Base-by-base conservation (phyloP, 2,113 vertebrate species). In the Agelaius phoeniceus region DNA sequence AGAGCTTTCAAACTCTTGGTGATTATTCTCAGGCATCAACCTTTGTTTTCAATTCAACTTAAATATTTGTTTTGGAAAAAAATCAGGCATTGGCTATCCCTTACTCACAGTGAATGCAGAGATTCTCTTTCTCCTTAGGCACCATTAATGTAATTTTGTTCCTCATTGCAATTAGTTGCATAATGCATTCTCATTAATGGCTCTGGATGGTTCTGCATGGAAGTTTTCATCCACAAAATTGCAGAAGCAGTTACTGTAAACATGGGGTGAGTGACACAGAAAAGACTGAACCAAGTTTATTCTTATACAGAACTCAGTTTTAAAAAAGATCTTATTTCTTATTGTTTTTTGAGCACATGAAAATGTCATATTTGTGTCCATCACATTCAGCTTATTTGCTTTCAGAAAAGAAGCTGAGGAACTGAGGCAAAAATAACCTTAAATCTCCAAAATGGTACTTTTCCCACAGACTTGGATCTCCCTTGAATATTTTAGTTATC, bases 401-500 rank as follows among this genome's bases (percentile, higher is more conserved):
- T 63, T 84, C 19, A 77, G 55, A 83, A 73, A 79, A 67, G 37
- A 88, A 84, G 33, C 22, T 83, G 83, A 73, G 31, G 61, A 90
- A 8, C 54, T 54, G 35, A 39, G 21, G 48, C 71, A 91, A 83
- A 96, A 96, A 93, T 88, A 86, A 63, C 55, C n/a, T 74, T 74
- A 1, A 63, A 69, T 80, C 80, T 93, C 67, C 52, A 55, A 41
- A 92, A 81, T 6, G 11, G 37, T 62, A 74, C 73, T 90, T 91
- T 55, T 84, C 84, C 75, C 68, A 93, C 75, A 77, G 84, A 58
- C 12, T 62, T 76, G 18, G 33, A 94, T 76, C 33, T 73, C 44
- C 28, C 37, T 69, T 43, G 59, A 81, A 89, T 84, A 39, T 55
- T 93, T 96, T 80, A 86, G 83, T 96, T 73, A 61, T 83, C 57